These are phyloP conservation scores for Pomatostomus ruficeps DNA, from an alignment of 2,113 vertebrate genomes.

Conservation along the genomic window DNA sequence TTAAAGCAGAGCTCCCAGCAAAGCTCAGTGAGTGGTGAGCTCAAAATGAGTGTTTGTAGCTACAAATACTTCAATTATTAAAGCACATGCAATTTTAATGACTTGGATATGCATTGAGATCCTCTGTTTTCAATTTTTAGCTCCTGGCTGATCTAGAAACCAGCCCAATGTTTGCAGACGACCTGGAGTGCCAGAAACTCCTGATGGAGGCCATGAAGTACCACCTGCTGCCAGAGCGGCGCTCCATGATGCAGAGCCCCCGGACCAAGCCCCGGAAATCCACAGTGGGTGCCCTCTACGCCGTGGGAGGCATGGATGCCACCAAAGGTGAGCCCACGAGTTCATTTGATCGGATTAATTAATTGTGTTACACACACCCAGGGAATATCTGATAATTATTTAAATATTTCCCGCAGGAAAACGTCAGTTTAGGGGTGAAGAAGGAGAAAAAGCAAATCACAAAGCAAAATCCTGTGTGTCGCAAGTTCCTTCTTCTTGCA, in stretches of 20 bases:
- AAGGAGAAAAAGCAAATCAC: background rate
- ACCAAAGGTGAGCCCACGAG: conserved; percentile 81
- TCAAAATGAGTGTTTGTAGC: background rate
- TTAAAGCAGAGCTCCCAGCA: background rate
- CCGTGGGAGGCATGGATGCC: conserved; percentile 94
- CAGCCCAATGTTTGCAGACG: conserved; percentile 89
- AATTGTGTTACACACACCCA: background rate
- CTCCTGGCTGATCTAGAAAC: conserved; percentile 94
- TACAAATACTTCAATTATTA: background rate
- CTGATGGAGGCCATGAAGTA: conserved; percentile 99
- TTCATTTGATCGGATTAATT: background rate
- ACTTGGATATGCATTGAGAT: background rate
- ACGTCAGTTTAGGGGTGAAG: background rate
- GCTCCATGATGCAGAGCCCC: conserved; percentile 93
- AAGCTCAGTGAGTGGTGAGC: background rate
- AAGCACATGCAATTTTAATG: background rate
- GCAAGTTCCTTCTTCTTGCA: background rate
- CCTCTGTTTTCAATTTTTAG: conserved; percentile 58
- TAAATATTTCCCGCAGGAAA: background rate
- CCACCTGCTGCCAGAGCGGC: conserved; percentile 90
- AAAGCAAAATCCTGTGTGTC: background rate
- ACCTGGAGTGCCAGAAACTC: conserved; percentile 94
- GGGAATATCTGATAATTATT: background rate
- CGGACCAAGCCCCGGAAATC: conserved; percentile 97
- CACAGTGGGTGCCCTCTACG: conserved; percentile 93